Evolutionary conservation across 2,888 invertebrate genomes (phyloP), one percentile per base, ranked within the genome.

Genomic region (Ptychoptera albimana): DNA sequence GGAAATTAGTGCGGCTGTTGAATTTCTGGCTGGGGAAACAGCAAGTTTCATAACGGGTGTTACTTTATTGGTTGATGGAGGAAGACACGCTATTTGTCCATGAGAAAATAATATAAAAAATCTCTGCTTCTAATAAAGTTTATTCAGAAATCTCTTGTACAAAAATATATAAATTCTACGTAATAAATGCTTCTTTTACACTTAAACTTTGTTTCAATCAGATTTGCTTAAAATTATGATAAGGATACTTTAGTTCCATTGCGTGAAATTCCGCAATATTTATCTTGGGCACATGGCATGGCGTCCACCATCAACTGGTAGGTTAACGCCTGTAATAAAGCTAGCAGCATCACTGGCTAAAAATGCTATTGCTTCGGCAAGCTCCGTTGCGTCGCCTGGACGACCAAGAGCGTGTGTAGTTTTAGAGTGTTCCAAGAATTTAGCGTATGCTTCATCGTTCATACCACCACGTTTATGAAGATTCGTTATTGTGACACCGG

Each of bases 291-390:
- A 93, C 82, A 92, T 85, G 7, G 84, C 86, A 63, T 92, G 88
- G 39, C 93, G 73, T 0, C 97, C 97, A 15, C 97, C 97, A 64
- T 97, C 97, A 0, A 96, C 85, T 0, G 92, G 84, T 16, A 98
- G 53, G 46, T 79, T 81, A 6, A 75, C 84, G 4, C 93, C 96
- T 8, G 97, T 97, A 5, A 88, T 87, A 58, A 88, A 94, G 52
- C 84, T 86, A 2, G 91, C 81, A 49, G 80, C 71, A 44, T 85
- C 81, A 49, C 91, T 87, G 1, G 96, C 94, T 46, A 98, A 70
- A 66, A 93, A 98, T 0, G 82, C 82, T 53, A 98, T 93, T 1
- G 88, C 75, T 41, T 77, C 75, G 1, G 97, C 93, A 1, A 94
- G 88, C 67, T 96, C 94, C 8, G 78, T 75, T 0, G 81, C 77